Conservation (phyloP, 2,888 invertebrate genomes). For the Scaptomyza flava region DNA sequence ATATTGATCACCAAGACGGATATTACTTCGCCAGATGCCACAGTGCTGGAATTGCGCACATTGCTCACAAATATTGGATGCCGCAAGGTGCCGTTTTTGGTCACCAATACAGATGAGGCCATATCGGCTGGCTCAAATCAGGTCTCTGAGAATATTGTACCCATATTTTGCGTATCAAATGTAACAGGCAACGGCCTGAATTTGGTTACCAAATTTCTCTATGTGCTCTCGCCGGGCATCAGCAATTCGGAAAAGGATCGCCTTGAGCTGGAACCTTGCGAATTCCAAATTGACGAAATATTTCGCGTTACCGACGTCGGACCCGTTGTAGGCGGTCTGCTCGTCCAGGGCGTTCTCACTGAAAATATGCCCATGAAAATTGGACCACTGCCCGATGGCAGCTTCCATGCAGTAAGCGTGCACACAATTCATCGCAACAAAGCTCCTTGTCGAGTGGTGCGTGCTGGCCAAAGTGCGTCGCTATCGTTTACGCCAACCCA, state of each 20-base stretch:
- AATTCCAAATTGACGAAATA: constrained; percentile 97
- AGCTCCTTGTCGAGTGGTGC: constrained; percentile 93
- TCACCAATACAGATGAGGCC: constrained; percentile 89
- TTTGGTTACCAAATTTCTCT: constrained; percentile 93
- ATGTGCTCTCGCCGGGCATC: constrained; percentile 90
- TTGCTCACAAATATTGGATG: constrained; percentile 89
- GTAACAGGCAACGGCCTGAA: constrained; percentile 94
- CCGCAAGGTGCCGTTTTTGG: constrained; percentile 87
- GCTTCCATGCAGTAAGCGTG: constrained; percentile 90
- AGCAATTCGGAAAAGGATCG: constrained; percentile 88
- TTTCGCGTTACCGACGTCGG: constrained; percentile 93
- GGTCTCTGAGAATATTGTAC: constrained; percentile 87
- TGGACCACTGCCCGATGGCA: constrained; percentile 91
- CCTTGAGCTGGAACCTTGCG: constrained; percentile 90
- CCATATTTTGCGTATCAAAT: constrained; percentile 95
- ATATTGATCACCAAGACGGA: constrained; percentile 97
- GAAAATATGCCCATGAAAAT: constrained; percentile 93
- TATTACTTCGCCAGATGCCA: constrained; percentile 87
- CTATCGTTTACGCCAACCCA: constrained; percentile 86
- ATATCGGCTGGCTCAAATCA: constrained; percentile 89
- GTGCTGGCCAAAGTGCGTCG: constrained; percentile 96
- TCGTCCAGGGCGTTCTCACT: constrained; percentile 93
- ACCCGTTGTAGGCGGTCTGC: constrained; percentile 93
- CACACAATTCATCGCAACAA: constrained; percentile 96
- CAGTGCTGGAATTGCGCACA: constrained; percentile 86